Base-by-base conservation (phyloP, 2,888 invertebrate genomes). In the Cosmorhoe ocellata region DNA sequence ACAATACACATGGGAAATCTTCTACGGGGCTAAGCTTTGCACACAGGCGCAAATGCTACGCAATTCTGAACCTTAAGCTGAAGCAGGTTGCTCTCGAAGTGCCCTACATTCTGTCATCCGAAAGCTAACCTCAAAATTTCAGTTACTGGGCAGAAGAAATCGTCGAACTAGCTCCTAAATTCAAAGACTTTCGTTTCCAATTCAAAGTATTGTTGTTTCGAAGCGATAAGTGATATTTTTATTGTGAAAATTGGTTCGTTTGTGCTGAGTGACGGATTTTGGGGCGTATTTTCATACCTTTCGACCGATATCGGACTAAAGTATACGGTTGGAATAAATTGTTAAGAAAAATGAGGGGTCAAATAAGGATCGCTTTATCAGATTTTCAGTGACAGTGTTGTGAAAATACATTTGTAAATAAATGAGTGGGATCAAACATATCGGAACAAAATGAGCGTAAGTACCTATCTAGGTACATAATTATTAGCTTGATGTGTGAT, bases 51-150 rank as follows among this genome's bases (percentile, higher is more conserved):
- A 62, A 41, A 48, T 53, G 39, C 27, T 71, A 67, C 60, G 75
- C 81, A 63, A 89, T 70, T 78, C 57, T 84, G 70, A 71, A 75
- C 86, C 76, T 71, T 86, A 84, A 43, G 30, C 63, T 60, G 58
- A 63, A 53, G 32, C 60, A 65, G 65, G 72, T 71, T 68, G 66
- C 72, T 74, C 69, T 73, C 77, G 78, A 76, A 74, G 77, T 79
- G 83, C 71, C 85, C 84, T 83, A 84, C 85, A 82, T 85, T 82
- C 74, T 76, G 78, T 79, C 79, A 81, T 81, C 78, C 74, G 71
- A 63, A 73, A 79, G 75, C 81, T 89, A 90, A 90, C 89, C 89
- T 89, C 79, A 85, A 90, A 89, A 80, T 76, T 74, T 59, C 65
- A 78, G 79, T 74, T 81, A 79, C 74, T 71, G 65, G 69, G 65